Evolutionary conservation across 2,113 vertebrate species (phyloP).

Genomic region (Atrichornis clamosus): DNA sequence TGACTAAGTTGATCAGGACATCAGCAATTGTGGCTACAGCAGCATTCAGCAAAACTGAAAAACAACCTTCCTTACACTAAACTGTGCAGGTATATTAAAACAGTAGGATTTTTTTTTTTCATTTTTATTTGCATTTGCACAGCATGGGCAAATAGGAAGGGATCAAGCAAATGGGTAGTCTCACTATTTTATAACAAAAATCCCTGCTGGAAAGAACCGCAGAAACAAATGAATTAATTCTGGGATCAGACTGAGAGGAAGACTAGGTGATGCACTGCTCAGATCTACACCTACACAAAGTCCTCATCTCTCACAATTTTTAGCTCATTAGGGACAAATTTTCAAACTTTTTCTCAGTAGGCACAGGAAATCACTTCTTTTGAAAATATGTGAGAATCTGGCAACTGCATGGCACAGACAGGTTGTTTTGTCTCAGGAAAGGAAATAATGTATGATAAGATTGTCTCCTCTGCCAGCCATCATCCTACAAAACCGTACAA

Average conservation of each 20-base stretch:
- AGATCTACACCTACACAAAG: background rate
- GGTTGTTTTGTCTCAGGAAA: background rate
- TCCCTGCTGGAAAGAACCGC: background rate
- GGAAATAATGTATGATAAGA: background rate
- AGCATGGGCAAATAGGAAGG: background rate
- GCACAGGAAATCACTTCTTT: background rate
- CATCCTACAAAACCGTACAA: background rate
- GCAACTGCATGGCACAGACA: background rate
- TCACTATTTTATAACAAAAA: background rate
- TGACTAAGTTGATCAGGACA: background rate
- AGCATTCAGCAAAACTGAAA: background rate
- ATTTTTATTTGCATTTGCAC: background rate
- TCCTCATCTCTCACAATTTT: background rate
- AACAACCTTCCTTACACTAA: background rate
- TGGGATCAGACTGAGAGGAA: background rate
- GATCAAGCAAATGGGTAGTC: background rate
- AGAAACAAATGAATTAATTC: background rate
- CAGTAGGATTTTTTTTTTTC: background rate
- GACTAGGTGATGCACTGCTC: background rate
- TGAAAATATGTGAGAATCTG: constrained; percentile 2
- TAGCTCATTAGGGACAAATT: constrained; percentile 10
- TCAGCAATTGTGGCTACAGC: background rate
- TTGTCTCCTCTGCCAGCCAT: background rate
- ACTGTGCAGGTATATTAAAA: background rate
- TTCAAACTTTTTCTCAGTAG: background rate